phyloP scores from a whole-genome alignment of 35 echinoderm and acorn worm species.

The Ophiothrix spiculata region DNA sequence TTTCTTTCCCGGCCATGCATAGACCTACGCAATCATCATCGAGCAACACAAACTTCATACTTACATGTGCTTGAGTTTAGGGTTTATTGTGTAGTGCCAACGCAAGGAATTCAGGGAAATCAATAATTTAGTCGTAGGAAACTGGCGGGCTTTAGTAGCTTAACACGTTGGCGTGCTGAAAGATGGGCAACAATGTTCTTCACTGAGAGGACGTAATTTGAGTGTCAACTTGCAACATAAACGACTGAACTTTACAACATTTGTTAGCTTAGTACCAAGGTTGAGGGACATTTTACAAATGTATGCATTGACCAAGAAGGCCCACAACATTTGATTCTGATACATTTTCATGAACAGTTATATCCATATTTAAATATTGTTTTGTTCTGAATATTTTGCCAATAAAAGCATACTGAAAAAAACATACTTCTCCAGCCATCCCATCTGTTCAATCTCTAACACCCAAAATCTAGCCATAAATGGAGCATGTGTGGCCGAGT shows the following conservation, averaged over 20 bases:
- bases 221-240: background rate
- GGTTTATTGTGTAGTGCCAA: background rate
- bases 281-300: background rate
- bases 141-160: background rate
- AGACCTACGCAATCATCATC: no score
- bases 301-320: background rate
- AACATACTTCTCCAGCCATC: no score
- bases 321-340: background rate
- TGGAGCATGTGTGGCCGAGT: no score
- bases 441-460: no score
- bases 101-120: background rate
- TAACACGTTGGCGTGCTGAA: constrained; percentile 3
- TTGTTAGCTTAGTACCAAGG: background rate
- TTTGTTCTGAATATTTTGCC: no score
- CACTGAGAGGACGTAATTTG: background rate
- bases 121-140: constrained; percentile 8
- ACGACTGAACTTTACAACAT: background rate
- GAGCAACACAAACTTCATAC: background rate
- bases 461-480: no score
- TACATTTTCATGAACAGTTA: background rate
- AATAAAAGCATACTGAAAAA: no score
- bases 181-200: constrained; percentile 1
- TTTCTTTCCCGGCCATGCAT: no score
- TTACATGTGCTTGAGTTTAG: no score
- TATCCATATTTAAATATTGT: background rate